Conservation (phyloP, 2,888 invertebrate genomes). For the Ctenicera cuprea region DNA sequence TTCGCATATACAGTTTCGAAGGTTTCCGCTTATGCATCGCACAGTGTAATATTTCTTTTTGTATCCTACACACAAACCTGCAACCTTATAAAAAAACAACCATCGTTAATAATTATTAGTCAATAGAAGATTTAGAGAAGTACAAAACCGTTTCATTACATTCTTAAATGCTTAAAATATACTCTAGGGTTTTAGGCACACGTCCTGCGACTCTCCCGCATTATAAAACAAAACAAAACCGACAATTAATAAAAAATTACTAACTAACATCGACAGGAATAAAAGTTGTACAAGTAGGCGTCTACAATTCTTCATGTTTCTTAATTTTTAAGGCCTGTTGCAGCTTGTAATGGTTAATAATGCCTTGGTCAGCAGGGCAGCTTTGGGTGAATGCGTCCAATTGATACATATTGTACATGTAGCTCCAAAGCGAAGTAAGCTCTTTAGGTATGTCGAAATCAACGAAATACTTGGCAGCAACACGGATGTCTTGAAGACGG, state of each 20-base stretch:
- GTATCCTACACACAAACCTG: constrained; percentile 28
- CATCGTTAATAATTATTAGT: constrained; percentile 33
- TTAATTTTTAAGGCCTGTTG: constrained; percentile 97
- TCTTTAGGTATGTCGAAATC: constrained; percentile 89
- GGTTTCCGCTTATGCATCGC: no score
- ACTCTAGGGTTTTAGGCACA: constrained; percentile 36
- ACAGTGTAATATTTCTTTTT: constrained; percentile 2
- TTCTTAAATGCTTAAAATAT: constrained; percentile 37
- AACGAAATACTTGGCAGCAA: constrained; percentile 93
- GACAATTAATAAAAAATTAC: constrained; percentile 41
- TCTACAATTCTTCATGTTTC: constrained; percentile 97
- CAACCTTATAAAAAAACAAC: constrained; percentile 39
- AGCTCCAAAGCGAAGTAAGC: constrained; percentile 93
- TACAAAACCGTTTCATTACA: constrained; percentile 44
- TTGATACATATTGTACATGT: constrained; percentile 99
- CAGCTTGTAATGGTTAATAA: constrained; percentile 98
- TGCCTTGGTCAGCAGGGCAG: constrained; percentile 99
- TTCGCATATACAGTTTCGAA: no score
- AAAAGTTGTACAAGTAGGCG: constrained; percentile 96
- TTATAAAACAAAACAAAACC: constrained; percentile 42
- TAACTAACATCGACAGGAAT: constrained; percentile 87
- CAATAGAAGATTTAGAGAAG: no score
- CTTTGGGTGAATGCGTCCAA: constrained; percentile 98
- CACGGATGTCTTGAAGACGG: constrained; percentile 97
- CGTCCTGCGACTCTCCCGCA: constrained; percentile 16